phyloP scores from a whole-genome alignment of 2,888 invertebrate genomes.

The Neoscelio sp. region DNA sequence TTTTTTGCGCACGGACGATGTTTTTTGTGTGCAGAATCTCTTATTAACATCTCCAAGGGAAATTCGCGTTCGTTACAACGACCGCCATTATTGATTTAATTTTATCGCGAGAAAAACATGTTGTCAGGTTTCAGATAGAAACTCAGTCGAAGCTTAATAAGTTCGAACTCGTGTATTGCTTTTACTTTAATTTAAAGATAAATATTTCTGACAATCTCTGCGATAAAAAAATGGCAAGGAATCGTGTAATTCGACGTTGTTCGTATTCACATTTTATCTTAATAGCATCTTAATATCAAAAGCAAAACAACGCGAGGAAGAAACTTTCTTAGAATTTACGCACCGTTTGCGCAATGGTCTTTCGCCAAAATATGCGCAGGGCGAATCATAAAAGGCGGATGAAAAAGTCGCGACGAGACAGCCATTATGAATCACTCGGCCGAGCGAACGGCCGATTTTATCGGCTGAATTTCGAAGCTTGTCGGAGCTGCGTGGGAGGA shows the following conservation, averaged over 20 bases:
- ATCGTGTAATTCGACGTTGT: neutral
- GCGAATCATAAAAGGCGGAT: conserved; percentile 64
- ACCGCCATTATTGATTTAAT: conserved; percentile 6
- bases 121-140: no score
- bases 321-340: conserved; percentile 39
- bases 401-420: conserved; percentile 70
- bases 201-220: no score
- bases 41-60: conserved; percentile 67
- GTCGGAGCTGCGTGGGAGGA: conserved; percentile 78
- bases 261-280: conserved; percentile 30
- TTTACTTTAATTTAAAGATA: no score
- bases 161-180: no score
- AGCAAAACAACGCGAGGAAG: neutral
- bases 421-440: conserved; percentile 80
- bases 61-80: conserved; percentile 3
- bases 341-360: conserved; percentile 37
- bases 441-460: conserved; percentile 77
- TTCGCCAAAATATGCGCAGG: conserved; percentile 66
- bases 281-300: conserved; percentile 45
- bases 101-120: neutral
- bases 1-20: conserved; percentile 73
- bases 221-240: neutral
- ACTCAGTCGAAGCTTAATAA: no score
- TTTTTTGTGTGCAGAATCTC: conserved; percentile 67
- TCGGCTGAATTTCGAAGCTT: conserved; percentile 78